A percentile compares a stretch with the other conserved stretches of the same genome.
Conservation (phyloP, 2,797 vertebrate species). For the Sebastes minor region DNA sequence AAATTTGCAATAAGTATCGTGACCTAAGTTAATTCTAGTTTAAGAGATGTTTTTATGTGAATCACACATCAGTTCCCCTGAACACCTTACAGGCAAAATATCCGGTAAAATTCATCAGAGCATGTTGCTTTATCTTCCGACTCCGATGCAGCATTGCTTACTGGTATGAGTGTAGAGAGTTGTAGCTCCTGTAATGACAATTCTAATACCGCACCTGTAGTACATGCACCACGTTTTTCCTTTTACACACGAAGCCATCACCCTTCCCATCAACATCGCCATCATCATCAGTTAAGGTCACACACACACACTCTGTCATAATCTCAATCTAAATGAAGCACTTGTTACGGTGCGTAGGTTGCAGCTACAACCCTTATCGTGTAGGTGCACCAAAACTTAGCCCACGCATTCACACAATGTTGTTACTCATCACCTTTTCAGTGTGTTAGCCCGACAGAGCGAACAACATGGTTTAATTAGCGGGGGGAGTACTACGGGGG, state of each 20-base stretch:
- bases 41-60: too few relatives aligned
- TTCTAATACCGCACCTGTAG: conserved; percentile 2
- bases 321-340: conserved; percentile 10
- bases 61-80: too few relatives aligned
- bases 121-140: neutral
- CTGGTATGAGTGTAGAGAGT: neutral
- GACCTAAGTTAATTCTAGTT: too few relatives aligned
- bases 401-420: conserved; percentile 20
- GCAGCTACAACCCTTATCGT: conserved; percentile 7
- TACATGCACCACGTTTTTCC: conserved; percentile 2
- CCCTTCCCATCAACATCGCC: conserved; percentile 44
- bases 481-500: conserved; percentile 11
- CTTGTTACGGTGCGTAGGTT: neutral
- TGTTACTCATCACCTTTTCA: conserved; percentile 32
- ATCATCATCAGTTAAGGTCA: neutral
- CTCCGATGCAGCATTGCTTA: neutral
- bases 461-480: conserved; percentile 13
- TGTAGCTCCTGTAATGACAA: neutral
- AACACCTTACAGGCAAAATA: neutral
- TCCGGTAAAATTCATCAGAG: neutral
- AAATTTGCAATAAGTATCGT: too few relatives aligned
- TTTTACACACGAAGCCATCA: conserved; percentile 12
- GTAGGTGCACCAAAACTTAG: conserved; percentile 38
- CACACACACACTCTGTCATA: neutral
- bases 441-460: neutral